A percentile compares a stretch with the other conserved stretches of the same genome.
These are phyloP conservation scores for Desmophyllum pertusum DNA, from an alignment of 92 coral and sea anemone genomes.

Conservation along the genomic window DNA sequence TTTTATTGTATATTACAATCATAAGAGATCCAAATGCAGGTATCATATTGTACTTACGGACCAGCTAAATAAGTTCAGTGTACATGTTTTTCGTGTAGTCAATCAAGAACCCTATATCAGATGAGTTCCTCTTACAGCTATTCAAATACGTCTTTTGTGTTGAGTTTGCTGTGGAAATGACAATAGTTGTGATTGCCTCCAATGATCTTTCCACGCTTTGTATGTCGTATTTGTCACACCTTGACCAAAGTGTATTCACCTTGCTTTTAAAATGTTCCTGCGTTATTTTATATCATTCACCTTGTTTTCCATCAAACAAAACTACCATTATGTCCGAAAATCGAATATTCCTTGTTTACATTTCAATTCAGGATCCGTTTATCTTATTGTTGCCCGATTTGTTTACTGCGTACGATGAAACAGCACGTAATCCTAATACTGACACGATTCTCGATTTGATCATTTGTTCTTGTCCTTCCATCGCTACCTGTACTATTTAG, in stretches of 20 bases:
- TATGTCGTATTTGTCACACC: background rate
- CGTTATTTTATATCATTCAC: background rate
- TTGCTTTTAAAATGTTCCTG: background rate
- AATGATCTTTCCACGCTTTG: background rate
- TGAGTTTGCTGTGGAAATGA: background rate
- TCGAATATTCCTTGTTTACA: background rate
- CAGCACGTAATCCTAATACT: background rate
- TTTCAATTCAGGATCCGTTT: background rate
- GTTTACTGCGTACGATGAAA: background rate
- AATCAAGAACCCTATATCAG: background rate
- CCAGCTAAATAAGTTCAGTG: conserved; percentile 1
- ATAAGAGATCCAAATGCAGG: background rate
- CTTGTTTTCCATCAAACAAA: background rate
- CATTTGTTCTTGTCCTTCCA: background rate
- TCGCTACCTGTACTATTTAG: too few relatives aligned
- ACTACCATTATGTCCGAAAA: background rate
- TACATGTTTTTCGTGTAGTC: background rate
- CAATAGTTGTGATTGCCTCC: background rate
- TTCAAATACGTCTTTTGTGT: conserved; percentile 6
- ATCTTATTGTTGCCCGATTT: background rate
- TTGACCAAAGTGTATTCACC: background rate
- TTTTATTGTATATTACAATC: background rate
- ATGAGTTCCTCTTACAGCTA: background rate
- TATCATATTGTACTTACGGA: background rate
- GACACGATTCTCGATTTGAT: background rate